These are phyloP conservation scores for Coleophora flavipennella DNA, from an alignment of 2,888 invertebrate species.

Conservation along the genomic window DNA sequence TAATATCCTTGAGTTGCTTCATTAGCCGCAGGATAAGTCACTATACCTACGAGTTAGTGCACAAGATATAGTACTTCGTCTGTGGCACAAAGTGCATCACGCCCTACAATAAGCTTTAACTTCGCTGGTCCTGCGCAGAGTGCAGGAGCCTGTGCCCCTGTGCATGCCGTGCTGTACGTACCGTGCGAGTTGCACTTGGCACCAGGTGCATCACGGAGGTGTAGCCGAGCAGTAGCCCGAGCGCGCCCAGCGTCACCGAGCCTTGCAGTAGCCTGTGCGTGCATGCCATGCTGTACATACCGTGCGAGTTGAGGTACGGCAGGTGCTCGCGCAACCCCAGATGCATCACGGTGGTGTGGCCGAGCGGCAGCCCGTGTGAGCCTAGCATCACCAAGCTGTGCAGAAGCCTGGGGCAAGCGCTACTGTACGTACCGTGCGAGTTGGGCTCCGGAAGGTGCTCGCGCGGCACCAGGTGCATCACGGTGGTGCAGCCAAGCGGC, in stretches of 20 bases:
- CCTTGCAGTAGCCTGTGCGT: too few species aligned
- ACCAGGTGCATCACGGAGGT: conserved; percentile 9
- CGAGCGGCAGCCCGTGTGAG: conserved; percentile 96
- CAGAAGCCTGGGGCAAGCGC: conserved; percentile 91
- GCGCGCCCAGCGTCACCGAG: too few species aligned
- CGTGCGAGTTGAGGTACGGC: conserved; percentile 98
- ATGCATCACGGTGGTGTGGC: conserved; percentile 99
- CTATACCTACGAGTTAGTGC: too few species aligned
- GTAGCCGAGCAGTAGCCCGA: background rate
- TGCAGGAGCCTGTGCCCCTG: too few species aligned
- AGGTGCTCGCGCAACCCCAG: conserved; percentile 99
- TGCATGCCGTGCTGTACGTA: too few species aligned
- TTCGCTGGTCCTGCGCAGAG: too few species aligned
- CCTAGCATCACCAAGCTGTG: conserved; percentile 99
- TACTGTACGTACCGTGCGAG: conserved; percentile 83
- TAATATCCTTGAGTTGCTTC: too few species aligned
- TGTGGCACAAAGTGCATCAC: too few species aligned
- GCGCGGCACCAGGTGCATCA: conserved; percentile 99
- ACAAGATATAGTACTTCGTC: too few species aligned
- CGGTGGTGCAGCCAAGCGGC: conserved; percentile 97
- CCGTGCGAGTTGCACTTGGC: background rate
- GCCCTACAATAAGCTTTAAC: too few species aligned
- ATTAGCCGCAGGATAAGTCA: too few species aligned
- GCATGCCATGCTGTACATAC: too few species aligned
- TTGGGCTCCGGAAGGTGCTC: conserved; percentile 99